phyloP scores from a whole-genome alignment of 92 coral and sea anemone species.

The Zoanthus sansibaricus region DNA sequence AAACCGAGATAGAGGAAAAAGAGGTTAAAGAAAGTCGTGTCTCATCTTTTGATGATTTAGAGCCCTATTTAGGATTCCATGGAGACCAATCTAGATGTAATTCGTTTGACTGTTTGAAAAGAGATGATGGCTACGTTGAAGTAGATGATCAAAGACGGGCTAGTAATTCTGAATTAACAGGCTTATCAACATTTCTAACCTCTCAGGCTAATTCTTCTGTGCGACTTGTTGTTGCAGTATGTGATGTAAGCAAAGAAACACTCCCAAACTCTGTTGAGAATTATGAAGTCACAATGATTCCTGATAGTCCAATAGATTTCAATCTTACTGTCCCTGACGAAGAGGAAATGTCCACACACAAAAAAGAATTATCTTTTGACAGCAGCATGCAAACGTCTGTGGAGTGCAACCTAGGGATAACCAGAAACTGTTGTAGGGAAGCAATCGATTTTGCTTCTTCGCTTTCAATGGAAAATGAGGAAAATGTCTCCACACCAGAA shows the following conservation, averaged over 20 bases:
- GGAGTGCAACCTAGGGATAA: background rate
- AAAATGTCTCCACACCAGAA: background rate
- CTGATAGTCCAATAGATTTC: slow-evolving; percentile 38
- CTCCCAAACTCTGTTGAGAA: background rate
- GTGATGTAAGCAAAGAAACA: background rate
- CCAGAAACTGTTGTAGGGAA: background rate
- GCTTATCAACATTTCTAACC: background rate
- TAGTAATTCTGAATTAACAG: background rate
- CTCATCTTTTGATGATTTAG: background rate
- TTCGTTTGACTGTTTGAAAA: background rate
- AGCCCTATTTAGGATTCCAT: background rate
- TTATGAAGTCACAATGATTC: slow-evolving; percentile 23
- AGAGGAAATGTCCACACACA: background rate
- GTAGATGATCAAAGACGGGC: background rate
- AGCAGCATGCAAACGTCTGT: background rate
- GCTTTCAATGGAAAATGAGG: background rate
- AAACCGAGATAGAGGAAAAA: background rate
- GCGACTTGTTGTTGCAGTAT: background rate
- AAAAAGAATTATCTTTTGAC: background rate
- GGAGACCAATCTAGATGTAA: background rate
- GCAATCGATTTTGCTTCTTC: background rate
- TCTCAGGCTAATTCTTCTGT: background rate
- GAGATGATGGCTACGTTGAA: background rate
- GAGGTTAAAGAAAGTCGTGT: background rate
- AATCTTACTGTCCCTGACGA: background rate